These are phyloP conservation scores for Trachelus troglodyta DNA, from an alignment of 2,888 invertebrate genomes.

Conservation along the genomic window DNA sequence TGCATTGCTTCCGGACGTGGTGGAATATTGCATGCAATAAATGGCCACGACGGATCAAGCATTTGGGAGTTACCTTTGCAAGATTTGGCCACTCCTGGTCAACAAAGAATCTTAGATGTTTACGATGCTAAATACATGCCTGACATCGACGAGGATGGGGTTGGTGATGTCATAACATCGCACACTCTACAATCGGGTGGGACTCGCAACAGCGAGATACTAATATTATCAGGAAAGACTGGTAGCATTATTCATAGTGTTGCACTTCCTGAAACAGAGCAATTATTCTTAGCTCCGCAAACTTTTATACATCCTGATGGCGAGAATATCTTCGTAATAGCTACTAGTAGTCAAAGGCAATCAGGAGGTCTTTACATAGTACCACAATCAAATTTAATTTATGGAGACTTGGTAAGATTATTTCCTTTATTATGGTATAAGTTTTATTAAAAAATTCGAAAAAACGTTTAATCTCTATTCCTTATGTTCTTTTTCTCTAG, in stretches of 20 bases:
- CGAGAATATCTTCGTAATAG: slow-evolving; percentile 74
- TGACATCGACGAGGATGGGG: slow-evolving; percentile 77
- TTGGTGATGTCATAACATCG: slow-evolving; percentile 77
- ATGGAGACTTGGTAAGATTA: slow-evolving; percentile 65
- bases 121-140: slow-evolving; percentile 78
- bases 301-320: slow-evolving; percentile 72
- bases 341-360: slow-evolving; percentile 80
- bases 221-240: slow-evolving; percentile 77
- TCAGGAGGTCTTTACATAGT: slow-evolving; percentile 78
- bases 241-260: slow-evolving; percentile 74
- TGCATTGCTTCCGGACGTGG: slow-evolving; percentile 80
- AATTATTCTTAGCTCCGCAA: slow-evolving; percentile 81
- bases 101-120: slow-evolving; percentile 67
- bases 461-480: neutral
- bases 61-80: slow-evolving; percentile 74
- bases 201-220: slow-evolving; percentile 72
- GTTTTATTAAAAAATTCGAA: slow-evolving; percentile 11
- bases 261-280: slow-evolving; percentile 74
- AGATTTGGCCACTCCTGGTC: slow-evolving; percentile 58
- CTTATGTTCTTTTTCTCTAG: slow-evolving; percentile 47
- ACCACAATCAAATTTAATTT: slow-evolving; percentile 70
- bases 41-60: slow-evolving; percentile 74
- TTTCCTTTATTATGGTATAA: neutral
- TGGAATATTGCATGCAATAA: slow-evolving; percentile 76
- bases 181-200: slow-evolving; percentile 71